Evolutionary conservation across 2,888 invertebrate species (phyloP).

Genomic region (Cryptocheilus praepositus): DNA sequence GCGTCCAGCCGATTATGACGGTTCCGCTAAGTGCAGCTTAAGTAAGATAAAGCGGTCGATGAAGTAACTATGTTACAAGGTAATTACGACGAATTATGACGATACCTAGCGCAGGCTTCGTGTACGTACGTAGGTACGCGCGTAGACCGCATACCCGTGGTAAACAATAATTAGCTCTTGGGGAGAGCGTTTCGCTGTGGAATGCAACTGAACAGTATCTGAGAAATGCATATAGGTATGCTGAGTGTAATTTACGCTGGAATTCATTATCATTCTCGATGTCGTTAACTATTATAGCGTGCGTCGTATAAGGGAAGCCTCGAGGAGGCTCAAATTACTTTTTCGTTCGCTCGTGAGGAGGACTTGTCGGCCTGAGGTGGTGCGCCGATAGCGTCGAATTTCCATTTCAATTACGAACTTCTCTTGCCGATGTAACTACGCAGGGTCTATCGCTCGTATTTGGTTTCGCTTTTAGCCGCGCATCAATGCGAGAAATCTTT

Average conservation of each 20-base stretch:
- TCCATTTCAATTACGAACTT: constrained; percentile 24
- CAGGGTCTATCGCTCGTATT: too few relatives aligned
- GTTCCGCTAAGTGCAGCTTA: constrained; percentile 7
- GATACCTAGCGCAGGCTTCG: constrained; percentile 31
- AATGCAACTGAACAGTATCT: constrained; percentile 52
- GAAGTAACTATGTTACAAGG: constrained; percentile 59
- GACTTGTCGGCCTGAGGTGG: constrained; percentile 16
- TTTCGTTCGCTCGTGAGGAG: not conserved
- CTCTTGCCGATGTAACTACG: not conserved
- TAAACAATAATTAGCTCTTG: constrained; percentile 59
- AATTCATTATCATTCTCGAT: constrained; percentile 52
- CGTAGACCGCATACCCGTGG: constrained; percentile 43
- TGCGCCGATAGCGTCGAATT: constrained; percentile 19
- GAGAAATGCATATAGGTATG: constrained; percentile 53
- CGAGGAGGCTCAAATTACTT: not conserved
- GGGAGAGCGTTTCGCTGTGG: constrained; percentile 41
- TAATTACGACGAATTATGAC: constrained; percentile 64
- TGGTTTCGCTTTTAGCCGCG: too few relatives aligned
- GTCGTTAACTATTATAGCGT: constrained; percentile 38
- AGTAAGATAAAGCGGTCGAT: constrained; percentile 55
- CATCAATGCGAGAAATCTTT: too few relatives aligned
- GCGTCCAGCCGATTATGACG: constrained; percentile 4
- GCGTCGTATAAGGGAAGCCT: constrained; percentile 10
- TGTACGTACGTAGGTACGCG: constrained; percentile 20
- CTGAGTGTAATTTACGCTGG: constrained; percentile 54